phyloP scores from a whole-genome alignment of 2,113 vertebrate species.

The Macrotis lagotis region DNA sequence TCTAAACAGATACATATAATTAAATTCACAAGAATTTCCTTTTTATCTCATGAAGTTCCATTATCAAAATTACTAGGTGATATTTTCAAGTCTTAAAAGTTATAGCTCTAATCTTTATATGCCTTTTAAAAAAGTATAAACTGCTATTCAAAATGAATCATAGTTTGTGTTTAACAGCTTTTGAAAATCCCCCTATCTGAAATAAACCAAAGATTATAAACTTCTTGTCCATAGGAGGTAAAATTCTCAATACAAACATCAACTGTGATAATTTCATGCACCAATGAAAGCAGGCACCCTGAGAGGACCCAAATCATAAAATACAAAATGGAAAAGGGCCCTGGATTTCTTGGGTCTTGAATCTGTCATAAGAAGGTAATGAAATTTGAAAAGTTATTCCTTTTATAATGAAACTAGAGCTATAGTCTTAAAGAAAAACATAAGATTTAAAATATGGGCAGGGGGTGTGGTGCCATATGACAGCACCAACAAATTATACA shows the following conservation, averaged over 20 bases:
- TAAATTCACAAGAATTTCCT: slow-evolving; percentile 75
- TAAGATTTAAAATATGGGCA: slow-evolving; percentile 64
- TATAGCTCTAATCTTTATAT: slow-evolving; percentile 62
- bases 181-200: slow-evolving; percentile 61
- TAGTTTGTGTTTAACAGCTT: slow-evolving; percentile 55
- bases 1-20: slow-evolving; percentile 77
- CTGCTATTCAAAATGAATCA: slow-evolving; percentile 69
- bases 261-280: neutral
- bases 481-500: slow-evolving; percentile 62
- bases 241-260: slow-evolving; percentile 34
- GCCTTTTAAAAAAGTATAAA: slow-evolving; percentile 69
- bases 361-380: slow-evolving; percentile 60
- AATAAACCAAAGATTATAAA: slow-evolving; percentile 61
- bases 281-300: slow-evolving; percentile 53
- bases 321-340: neutral
- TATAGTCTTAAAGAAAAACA: slow-evolving; percentile 39
- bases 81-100: slow-evolving; percentile 77
- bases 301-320: slow-evolving; percentile 44
- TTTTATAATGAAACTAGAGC: slow-evolving; percentile 56
- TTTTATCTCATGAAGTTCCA: slow-evolving; percentile 79
- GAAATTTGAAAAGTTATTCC: slow-evolving; percentile 57
- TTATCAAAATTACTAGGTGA: slow-evolving; percentile 77
- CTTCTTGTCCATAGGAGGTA: slow-evolving; percentile 63
- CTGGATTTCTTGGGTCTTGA: slow-evolving; percentile 34
- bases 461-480: slow-evolving; percentile 65